Conservation (phyloP, 2,113 vertebrate species). For the Myotis lucifugus region DNA sequence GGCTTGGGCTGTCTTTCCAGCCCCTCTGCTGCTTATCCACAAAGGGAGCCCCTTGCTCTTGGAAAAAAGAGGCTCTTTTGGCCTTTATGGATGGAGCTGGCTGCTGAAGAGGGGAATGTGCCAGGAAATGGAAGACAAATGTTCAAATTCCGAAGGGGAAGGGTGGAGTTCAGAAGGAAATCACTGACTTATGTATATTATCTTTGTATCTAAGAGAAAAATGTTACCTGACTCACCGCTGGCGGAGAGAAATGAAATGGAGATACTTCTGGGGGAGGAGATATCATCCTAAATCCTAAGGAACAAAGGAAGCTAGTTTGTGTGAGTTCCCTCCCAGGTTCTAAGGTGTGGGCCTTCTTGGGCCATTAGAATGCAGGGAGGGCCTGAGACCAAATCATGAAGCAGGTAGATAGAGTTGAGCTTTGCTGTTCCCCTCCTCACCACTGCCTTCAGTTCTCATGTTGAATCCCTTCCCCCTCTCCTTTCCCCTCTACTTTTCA, state of each 20-base stretch:
- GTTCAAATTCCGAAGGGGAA: constrained; percentile 37
- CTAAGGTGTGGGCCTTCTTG: background rate
- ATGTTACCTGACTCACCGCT: constrained; percentile 19
- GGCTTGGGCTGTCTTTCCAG: background rate
- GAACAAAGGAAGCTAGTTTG: background rate
- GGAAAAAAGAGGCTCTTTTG: background rate
- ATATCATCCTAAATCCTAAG: background rate
- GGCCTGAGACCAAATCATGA: background rate
- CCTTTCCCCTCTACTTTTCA: background rate
- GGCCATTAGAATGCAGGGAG: background rate
- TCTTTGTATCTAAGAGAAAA: background rate
- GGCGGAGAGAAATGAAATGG: background rate
- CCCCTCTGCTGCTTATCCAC: background rate
- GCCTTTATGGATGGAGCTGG: background rate
- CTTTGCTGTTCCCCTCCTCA: background rate
- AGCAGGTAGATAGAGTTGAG: background rate
- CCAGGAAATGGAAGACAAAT: constrained; percentile 43
- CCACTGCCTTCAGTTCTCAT: background rate
- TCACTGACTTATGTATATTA: background rate
- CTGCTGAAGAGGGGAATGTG: background rate
- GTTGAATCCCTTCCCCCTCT: background rate
- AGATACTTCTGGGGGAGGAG: background rate
- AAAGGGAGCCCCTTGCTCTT: background rate
- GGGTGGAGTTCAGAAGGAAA: background rate
- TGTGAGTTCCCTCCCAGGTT: background rate